Evolutionary conservation across 2,113 vertebrate species (phyloP).

Genomic region (Pseudonaja textilis): DNA sequence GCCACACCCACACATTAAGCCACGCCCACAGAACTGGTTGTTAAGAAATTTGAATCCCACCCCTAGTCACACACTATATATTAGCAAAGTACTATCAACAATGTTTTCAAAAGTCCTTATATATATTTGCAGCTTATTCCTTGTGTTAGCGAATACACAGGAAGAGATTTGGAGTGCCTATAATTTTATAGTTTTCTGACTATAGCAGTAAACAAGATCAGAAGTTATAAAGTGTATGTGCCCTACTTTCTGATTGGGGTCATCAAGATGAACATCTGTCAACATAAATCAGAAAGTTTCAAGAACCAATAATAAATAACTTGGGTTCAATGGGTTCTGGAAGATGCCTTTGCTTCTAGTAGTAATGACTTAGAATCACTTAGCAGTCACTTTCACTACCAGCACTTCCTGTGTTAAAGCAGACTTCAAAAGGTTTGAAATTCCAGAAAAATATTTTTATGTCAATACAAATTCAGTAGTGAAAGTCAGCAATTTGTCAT

Average conservation of each 20-base stretch:
- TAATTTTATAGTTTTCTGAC: slow-evolving; percentile 27
- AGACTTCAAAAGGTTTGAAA: slow-evolving; percentile 63
- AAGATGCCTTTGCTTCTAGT: slow-evolving; percentile 57
- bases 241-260: slow-evolving; percentile 12
- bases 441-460: slow-evolving; percentile 59
- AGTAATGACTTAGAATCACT: slow-evolving; percentile 41
- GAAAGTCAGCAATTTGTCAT: slow-evolving; percentile 57
- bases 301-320: slow-evolving; percentile 50
- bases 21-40: too few species aligned
- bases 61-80: background rate
- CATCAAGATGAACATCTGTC: slow-evolving; percentile 22
- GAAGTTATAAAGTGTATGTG: slow-evolving; percentile 29
- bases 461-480: slow-evolving; percentile 46
- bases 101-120: background rate
- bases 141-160: background rate
- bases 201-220: slow-evolving; percentile 13
- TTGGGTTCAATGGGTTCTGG: slow-evolving; percentile 48
- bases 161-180: background rate
- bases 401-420: slow-evolving; percentile 50
- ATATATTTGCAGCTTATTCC: background rate
- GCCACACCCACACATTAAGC: too few species aligned
- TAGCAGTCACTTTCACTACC: slow-evolving; percentile 37
- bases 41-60: too few species aligned
- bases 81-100: background rate
- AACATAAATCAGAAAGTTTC: slow-evolving; percentile 46